Evolutionary conservation across 2,888 invertebrate genomes (phyloP), one percentile per base, ranked within the genome.

Genomic region (Rutpela maculata): DNA sequence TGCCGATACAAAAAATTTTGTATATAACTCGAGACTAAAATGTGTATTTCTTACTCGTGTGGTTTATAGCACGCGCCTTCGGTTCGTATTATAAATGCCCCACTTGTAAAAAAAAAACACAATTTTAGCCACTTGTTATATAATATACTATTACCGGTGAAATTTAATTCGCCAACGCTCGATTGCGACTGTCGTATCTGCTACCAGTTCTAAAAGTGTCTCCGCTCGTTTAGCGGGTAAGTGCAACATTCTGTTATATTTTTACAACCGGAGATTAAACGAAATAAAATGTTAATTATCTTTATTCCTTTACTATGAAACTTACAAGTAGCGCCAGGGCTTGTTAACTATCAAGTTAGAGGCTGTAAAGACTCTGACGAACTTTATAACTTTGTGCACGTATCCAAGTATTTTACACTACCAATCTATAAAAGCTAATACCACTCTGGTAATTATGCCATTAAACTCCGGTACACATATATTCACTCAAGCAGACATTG

Each of bases 401-500:
- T 69, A 75, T 68, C 74, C 59, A 22, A 55, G 60, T 59, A 60
- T 68, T 74, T 74, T 68, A 56, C 74, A 68, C 74, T 38, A 68
- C 38, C 67, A 59, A 69, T 68, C 68, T 67, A 78, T 79, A 81
- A 81, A 79, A 79, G 74, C 77, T 78, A 76, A 77, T 76, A 74
- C 78, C 70, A 74, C 66, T 75, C 67, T 57, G 71, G 79, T 81
- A 81, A 81, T 81, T 81, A 79, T 74, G 72, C 75, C 76, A 77
- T 81, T 81, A 81, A 78, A 73, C 70, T 71, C 73, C 63, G 72
- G 50, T 17, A 76, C n/a, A 26, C 50, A 22, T 31, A 50, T 22
- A 19, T 57, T 68, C 31, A 57, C 11, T 57, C n/a, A 22, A 67
- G 22, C 19, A 50, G 55, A 62, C 62, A 62, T 62, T 62, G 62